Conservation (phyloP, 2,113 vertebrate species). For the Phodopus roborovskii region DNA sequence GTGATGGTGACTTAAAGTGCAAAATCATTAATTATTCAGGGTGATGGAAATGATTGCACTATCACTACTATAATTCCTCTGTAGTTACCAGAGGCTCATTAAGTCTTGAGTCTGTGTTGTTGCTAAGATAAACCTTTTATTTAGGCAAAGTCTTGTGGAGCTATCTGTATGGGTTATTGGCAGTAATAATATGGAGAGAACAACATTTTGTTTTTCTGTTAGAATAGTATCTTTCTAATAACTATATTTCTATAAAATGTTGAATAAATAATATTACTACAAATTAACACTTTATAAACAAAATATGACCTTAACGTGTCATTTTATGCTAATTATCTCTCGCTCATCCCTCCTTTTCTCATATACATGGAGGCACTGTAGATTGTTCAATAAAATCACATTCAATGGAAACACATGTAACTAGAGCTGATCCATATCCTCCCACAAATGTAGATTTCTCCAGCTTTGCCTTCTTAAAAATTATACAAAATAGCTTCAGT, state of each 20-base stretch:
- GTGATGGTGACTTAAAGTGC: background rate
- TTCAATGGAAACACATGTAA: background rate
- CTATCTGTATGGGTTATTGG: background rate
- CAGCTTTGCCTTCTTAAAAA: background rate
- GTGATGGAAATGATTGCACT: background rate
- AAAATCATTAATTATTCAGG: background rate
- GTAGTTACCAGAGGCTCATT: background rate
- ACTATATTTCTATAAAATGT: background rate
- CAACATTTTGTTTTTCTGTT: background rate
- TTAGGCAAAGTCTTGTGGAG: background rate
- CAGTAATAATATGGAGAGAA: background rate
- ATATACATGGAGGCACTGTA: background rate
- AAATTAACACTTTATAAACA: background rate
- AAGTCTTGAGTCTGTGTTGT: background rate
- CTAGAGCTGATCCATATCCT: background rate
- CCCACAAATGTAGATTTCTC: background rate
- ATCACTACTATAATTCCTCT: background rate
- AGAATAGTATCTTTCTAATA: background rate
- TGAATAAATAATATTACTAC: background rate
- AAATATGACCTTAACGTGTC: background rate
- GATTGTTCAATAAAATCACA: background rate
- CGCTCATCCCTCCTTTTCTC: background rate
- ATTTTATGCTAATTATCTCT: background rate
- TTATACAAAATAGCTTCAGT: background rate
- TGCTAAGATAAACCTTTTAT: background rate